Evolutionary conservation across 2,797 vertebrate genomes (phyloP).

Genomic region (Morus bassanus): DNA sequence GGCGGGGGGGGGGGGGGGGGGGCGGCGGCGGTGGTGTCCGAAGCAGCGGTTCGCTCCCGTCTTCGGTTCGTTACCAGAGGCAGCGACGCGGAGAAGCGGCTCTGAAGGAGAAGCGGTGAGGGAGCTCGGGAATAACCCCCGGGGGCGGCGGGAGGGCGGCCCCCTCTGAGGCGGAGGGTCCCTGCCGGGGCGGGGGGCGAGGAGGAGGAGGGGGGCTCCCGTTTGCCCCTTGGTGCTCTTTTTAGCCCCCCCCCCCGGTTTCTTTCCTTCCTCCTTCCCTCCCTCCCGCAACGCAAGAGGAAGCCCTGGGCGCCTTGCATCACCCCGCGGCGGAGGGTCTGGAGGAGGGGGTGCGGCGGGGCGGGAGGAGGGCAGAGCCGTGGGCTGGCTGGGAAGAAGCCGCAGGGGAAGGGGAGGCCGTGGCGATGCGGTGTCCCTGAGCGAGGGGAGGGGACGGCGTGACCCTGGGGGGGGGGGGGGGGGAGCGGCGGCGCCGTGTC

Average conservation of each 20-base stretch:
- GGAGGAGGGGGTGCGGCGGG: not conserved
- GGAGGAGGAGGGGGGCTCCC: not conserved
- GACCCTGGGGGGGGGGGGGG: no score
- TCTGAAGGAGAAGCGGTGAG: constrained; percentile 42
- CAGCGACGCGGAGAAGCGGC: not conserved
- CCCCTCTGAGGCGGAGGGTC: not conserved
- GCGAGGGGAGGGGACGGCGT: not conserved
- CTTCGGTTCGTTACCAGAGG: not conserved
- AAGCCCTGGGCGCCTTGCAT: not conserved
- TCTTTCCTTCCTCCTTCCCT: not conserved
- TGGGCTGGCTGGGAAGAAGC: not conserved
- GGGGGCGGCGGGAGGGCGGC: not conserved
- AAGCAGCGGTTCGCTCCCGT: not conserved
- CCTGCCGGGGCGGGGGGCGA: not conserved
- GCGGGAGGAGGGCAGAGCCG: rapidly evolving
- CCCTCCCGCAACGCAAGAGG: not conserved
- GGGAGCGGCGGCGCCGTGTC: no score
- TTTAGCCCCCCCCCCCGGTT: not conserved
- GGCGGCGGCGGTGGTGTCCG: no score
- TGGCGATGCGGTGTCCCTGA: not conserved
- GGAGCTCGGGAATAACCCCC: not conserved
- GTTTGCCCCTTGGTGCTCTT: not conserved
- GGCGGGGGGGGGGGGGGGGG: no score
- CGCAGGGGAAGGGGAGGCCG: not conserved
- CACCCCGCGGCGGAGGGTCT: not conserved